Evolutionary conservation across 2,888 invertebrate species (phyloP), one percentile per base, ranked within the genome.

Genomic region (Brachypterus glaber): DNA sequence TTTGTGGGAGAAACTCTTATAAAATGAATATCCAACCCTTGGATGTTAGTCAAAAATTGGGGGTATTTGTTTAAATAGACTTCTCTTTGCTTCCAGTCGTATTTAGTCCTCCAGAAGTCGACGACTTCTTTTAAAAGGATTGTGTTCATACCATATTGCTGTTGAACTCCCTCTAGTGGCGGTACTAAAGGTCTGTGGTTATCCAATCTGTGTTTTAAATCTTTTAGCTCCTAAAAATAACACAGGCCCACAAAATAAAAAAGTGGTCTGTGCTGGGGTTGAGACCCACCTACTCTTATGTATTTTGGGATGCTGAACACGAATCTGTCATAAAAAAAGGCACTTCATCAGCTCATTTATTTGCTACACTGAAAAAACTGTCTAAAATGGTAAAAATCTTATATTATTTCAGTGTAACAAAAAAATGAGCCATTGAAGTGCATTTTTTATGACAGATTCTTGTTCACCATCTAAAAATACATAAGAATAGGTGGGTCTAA

Each of bases 91-190:
- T 63, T 60, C 81, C 83, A 86, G 50, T 81, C 68, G 58, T 80
- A 86, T 36, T 76, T 69, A 1, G 69, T 71, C 18, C 60, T 72
- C 95, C 95, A 95, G 60, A 84, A 83, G 30, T 81, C 72, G 1
- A 85, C 60, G 4, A 91, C 68, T 46, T 72, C 71, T 8, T 72
- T 67, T 3, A 90, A 62, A 44, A 77, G 44, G 8, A 60, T 69
- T 0, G 79, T 67, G 54, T 88, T 83, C 59, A 91, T 80, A 3
- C 93, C 93, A 52, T 90, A 90, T 37, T 78, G 73, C 63, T 88
- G 91, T 4, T 73, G 76, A 0, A 70, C 63, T 36, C 73, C 74
- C 60, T 84, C 79, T 21, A 85, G 55, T 0, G 86, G 81, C 3
- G 59, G 58, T 1, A 55, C 51, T 5, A 62, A 49, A 2, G 52